Evolutionary conservation across 1,140 invertebrate genomes (phyloP).

Genomic region (Archegozetes longisetosus): DNA sequence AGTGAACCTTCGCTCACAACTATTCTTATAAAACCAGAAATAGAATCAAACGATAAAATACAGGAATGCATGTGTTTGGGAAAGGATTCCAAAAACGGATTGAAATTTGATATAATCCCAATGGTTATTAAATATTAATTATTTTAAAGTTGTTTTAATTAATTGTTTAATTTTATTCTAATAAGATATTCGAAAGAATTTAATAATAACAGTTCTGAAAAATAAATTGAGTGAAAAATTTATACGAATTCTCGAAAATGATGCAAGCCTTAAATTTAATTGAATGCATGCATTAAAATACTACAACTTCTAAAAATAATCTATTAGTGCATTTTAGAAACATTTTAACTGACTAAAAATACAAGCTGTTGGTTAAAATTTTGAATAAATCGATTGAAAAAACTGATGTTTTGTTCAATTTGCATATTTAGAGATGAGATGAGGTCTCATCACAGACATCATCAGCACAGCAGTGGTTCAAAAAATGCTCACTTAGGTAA

Average conservation of each 20-base stretch:
- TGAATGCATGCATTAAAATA: too few species aligned
- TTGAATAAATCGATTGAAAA: background rate
- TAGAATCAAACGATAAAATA: background rate
- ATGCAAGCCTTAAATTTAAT: too few species aligned
- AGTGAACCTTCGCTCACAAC: background rate
- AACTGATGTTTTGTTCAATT: background rate
- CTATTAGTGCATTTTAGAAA: too few species aligned
- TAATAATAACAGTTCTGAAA: background rate
- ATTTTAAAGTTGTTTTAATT: background rate
- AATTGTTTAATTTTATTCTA: background rate
- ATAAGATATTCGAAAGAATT: background rate
- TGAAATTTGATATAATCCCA: conserved; percentile 4
- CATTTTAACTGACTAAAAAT: too few species aligned
- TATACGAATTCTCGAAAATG: too few species aligned
- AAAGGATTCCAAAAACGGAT: background rate
- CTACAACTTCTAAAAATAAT: too few species aligned
- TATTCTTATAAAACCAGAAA: background rate
- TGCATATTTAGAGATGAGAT: conserved; percentile 12
- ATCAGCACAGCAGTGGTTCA: too few species aligned
- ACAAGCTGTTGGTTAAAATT: too few species aligned
- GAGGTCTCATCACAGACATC: conserved; percentile 6
- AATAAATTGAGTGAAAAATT: too few species aligned
- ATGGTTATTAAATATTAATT: background rate
- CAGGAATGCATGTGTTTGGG: background rate
- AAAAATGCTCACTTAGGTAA: background rate